Evolutionary conservation across 2,888 invertebrate species (phyloP).

Genomic region (Limnephilus lunatus): DNA sequence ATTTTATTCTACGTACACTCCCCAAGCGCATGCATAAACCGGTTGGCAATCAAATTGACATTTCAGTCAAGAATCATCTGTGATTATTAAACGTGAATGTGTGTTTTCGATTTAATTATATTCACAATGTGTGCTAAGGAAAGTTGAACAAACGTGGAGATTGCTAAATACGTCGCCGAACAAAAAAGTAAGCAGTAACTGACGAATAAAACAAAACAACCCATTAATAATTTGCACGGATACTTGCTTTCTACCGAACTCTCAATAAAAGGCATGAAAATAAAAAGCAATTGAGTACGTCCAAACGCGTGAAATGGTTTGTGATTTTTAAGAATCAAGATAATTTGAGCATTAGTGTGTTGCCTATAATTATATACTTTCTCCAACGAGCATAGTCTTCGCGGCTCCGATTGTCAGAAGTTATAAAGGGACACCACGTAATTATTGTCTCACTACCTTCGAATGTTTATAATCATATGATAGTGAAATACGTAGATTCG

Average conservation of each 20-base stretch:
- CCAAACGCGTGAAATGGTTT: neutral
- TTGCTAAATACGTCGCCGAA: neutral
- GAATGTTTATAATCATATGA: neutral
- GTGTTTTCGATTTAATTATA: neutral
- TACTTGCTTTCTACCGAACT: slow-evolving; percentile 25
- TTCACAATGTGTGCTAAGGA: slow-evolving; percentile 27
- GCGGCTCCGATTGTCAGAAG: neutral
- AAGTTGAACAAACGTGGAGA: slow-evolving; percentile 55
- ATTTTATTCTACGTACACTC: slow-evolving; percentile 38
- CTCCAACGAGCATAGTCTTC: neutral
- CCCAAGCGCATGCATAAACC: slow-evolving; percentile 43
- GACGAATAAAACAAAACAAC: neutral
- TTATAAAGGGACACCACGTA: neutral
- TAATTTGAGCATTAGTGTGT: neutral
- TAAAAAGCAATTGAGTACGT: neutral
- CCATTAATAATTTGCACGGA: neutral
- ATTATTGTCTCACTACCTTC: neutral
- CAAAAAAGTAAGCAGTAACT: neutral
- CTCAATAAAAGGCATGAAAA: neutral
- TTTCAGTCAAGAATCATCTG: slow-evolving; percentile 49
- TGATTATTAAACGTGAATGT: neutral
- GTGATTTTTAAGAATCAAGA: neutral
- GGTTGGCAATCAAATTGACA: slow-evolving; percentile 56
- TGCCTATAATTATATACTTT: neutral
- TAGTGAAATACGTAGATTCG: neutral